Evolutionary conservation across 1,140 invertebrate genomes (phyloP).

Genomic region (Triops cancriformis): DNA sequence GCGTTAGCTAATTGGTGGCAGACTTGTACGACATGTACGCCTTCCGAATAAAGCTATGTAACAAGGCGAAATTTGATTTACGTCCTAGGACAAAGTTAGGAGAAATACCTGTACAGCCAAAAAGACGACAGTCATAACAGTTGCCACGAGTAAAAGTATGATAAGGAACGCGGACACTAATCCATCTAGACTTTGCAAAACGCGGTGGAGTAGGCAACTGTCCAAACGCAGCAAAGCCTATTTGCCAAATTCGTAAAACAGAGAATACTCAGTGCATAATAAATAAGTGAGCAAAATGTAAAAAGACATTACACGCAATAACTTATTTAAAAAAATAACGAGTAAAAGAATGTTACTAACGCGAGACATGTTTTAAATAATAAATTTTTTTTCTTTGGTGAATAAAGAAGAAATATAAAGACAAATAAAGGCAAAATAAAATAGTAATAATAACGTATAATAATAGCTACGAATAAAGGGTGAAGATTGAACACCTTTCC

Average conservation of each 20-base stretch:
- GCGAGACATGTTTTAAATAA: too few species aligned
- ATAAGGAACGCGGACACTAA: conserved; percentile 52
- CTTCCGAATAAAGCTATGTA: conserved; percentile 83
- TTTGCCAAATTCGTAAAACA: not conserved
- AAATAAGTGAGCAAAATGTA: not conserved
- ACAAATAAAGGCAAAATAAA: conserved; percentile 8
- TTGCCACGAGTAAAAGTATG: conserved; percentile 44
- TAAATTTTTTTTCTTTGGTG: too few species aligned
- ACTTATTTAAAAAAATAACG: conserved; percentile 3
- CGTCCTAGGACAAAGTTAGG: not conserved
- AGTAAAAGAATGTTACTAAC: too few species aligned
- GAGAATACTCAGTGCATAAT: not conserved
- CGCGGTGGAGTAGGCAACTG: conserved; percentile 16
- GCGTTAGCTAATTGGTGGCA: conserved; percentile 81
- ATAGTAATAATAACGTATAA: too few species aligned
- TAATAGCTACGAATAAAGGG: too few species aligned
- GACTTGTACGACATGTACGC: conserved; percentile 81
- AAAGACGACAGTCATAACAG: conserved; percentile 46
- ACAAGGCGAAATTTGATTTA: conserved; percentile 31
- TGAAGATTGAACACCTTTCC: conserved; percentile 32
- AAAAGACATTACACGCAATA: too few species aligned
- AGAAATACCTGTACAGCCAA: conserved; percentile 49
- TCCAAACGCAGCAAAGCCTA: conserved; percentile 31
- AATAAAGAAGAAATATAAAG: conserved; percentile 4
- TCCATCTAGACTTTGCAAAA: conserved; percentile 50